phyloP scores from a whole-genome alignment of 2,888 invertebrate species.

The Cloeon dipterum region DNA sequence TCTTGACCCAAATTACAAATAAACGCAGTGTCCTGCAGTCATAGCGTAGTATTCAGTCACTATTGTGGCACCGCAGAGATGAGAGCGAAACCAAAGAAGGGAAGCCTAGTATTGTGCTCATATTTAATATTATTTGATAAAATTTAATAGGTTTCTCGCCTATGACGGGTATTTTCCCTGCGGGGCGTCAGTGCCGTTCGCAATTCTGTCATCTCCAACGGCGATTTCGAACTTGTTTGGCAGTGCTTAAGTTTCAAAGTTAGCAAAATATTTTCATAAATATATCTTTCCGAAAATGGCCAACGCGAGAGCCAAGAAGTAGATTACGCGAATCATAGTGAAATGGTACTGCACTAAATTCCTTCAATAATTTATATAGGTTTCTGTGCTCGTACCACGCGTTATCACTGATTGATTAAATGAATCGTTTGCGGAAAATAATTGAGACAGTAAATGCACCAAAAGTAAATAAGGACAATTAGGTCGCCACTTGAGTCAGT shows the following conservation, averaged over 20 bases:
- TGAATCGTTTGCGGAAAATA: too few relatives aligned
- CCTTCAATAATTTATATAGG: too few relatives aligned
- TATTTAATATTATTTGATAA: not conserved
- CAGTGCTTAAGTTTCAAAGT: not conserved
- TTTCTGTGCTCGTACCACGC: too few relatives aligned
- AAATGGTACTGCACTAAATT: too few relatives aligned
- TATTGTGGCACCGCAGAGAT: not conserved
- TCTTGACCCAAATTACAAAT: not conserved
- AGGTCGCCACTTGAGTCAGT: too few relatives aligned
- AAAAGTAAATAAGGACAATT: too few relatives aligned
- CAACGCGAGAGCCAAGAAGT: too few relatives aligned
- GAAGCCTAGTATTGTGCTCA: not conserved
- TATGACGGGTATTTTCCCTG: not conserved
- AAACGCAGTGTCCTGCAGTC: not conserved
- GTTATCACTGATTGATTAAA: too few relatives aligned
- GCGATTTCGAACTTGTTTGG: not conserved
- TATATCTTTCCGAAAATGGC: too few relatives aligned
- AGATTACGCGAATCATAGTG: too few relatives aligned
- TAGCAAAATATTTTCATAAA: too few relatives aligned
- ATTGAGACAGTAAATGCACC: too few relatives aligned
- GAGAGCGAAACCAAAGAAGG: not conserved
- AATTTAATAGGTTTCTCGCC: not conserved
- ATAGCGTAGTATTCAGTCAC: not conserved
- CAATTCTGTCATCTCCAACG: not conserved
- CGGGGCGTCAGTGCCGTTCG: constrained; percentile 1